Base-by-base conservation (phyloP, 64 coral and sea anemone genomes). In the Montipora efflorescens region DNA sequence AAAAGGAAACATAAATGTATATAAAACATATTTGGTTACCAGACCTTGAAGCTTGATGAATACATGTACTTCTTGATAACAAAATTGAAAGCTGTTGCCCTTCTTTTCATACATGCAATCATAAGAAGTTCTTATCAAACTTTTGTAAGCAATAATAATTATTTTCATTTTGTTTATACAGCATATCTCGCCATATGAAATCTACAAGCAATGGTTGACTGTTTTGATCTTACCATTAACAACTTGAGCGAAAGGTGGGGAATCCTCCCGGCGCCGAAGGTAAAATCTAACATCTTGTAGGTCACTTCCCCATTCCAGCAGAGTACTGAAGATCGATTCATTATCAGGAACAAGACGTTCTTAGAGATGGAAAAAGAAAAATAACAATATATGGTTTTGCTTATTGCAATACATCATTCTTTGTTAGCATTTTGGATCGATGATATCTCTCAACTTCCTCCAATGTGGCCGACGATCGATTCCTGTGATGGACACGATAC, bases 241-340 rank as follows among this genome's bases (percentile, higher is more conserved):
- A 77, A 14, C 23, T 53, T 78, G 55, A 67, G 48, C 13, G 25
- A 64, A 74, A 91, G 89, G 25, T 59, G 73, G 58, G 3, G 46
- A 16, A 48, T 91, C 83, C 18, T 97, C 92, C 47, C 91, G 88
- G 19, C 59, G 90, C 16, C 78, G 55, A 44, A 97, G 87, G 21
- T 94, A 90, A 79, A 97, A 97, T 52, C 76, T 87, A 2, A 97
- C 95, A 13, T 97, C 95, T 6, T 91, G 69, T 46, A 97, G 84
- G 75, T 97, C 95, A 59, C 87, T 90, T 66, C 86, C 92, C 95
- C 95, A 97, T 28, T 97, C 93, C 45, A 97, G 90, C 52, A 97
- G 77, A 13, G 95, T 97, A 43, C 51, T 79, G 6, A 90, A 84
- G 72, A 97, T 94, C 1, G 87, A 86, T 72, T 97, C 95, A 49